Evolutionary conservation across 2,888 invertebrate genomes (phyloP).

Genomic region (Cosmopolites sordidus): DNA sequence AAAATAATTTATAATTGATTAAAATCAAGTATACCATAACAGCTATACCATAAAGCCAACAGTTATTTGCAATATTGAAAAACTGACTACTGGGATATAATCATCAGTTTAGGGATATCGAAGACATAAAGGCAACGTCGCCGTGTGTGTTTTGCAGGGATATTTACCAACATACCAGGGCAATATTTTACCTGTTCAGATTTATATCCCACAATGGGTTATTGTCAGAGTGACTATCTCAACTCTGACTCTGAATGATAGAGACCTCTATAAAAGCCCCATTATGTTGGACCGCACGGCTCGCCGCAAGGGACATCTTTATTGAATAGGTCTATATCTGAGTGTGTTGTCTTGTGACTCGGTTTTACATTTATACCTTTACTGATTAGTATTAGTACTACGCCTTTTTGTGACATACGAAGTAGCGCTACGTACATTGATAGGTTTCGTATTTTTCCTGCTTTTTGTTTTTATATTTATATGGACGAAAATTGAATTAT

Average conservation of each 20-base stretch:
- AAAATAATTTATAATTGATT: too few species aligned
- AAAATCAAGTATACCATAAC: too few species aligned
- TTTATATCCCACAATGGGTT: constrained; percentile 32
- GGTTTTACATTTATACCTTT: constrained; percentile 23
- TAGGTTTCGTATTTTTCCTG: too few species aligned
- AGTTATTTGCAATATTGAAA: too few species aligned
- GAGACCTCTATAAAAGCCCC: constrained; percentile 32
- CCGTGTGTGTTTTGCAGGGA: neutral
- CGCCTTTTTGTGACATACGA: neutral
- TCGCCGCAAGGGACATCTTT: constrained; percentile 28
- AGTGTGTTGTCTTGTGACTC: constrained; percentile 21
- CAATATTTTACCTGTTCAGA: constrained; percentile 20
- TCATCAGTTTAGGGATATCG: too few species aligned
- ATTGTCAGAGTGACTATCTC: constrained; percentile 29
- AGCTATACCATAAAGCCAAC: too few species aligned
- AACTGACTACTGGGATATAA: too few species aligned
- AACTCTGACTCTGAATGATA: constrained; percentile 31
- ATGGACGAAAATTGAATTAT: too few species aligned
- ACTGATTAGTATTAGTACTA: constrained; percentile 16
- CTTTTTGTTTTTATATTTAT: too few species aligned
- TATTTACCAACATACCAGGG: constrained; percentile 20
- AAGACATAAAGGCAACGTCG: neutral
- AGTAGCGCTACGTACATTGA: too few species aligned
- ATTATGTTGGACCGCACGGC: constrained; percentile 27
- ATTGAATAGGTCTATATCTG: constrained; percentile 26